These are phyloP conservation scores for Myiotriccus ornatus DNA, from an alignment of 2,797 vertebrate genomes.

Conservation along the genomic window DNA sequence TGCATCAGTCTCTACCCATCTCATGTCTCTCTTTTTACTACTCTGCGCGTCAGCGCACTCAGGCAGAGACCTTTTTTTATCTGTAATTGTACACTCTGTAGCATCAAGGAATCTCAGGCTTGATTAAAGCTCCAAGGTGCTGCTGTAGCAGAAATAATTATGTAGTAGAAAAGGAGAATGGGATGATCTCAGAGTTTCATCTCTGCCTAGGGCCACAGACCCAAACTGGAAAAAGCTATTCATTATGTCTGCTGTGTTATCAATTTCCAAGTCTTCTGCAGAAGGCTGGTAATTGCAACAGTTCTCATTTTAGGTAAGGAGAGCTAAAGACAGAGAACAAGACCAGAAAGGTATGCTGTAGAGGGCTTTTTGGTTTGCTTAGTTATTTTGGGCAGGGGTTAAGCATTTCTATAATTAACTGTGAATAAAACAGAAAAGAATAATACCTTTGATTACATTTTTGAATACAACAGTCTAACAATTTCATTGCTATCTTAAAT, in stretches of 20 bases:
- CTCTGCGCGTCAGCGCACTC: not conserved
- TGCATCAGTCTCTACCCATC: not conserved
- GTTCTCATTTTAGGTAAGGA: not conserved
- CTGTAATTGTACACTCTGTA: not conserved
- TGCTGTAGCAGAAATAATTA: conserved; percentile 7
- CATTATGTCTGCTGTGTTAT: not conserved
- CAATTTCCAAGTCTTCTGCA: not conserved
- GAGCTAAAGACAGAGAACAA: not conserved
- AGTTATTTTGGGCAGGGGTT: not conserved
- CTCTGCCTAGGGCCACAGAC: not conserved
- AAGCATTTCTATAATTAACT: not conserved
- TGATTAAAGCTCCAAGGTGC: not conserved
- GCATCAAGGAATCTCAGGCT: not conserved
- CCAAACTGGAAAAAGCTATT: not conserved
- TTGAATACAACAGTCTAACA: not conserved
- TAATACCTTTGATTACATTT: not conserved
- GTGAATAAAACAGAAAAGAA: not conserved
- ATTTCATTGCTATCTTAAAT: not conserved
- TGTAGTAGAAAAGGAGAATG: not conserved
- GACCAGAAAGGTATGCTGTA: not conserved
- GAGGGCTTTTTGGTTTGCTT: not conserved
- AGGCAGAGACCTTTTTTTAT: not conserved
- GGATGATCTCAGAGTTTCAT: not conserved
- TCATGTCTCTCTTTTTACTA: not conserved
- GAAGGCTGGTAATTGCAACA: not conserved